Evolutionary conservation across 1,140 invertebrate species (phyloP).

Genomic region (Meloidogyne chitwoodi): DNA sequence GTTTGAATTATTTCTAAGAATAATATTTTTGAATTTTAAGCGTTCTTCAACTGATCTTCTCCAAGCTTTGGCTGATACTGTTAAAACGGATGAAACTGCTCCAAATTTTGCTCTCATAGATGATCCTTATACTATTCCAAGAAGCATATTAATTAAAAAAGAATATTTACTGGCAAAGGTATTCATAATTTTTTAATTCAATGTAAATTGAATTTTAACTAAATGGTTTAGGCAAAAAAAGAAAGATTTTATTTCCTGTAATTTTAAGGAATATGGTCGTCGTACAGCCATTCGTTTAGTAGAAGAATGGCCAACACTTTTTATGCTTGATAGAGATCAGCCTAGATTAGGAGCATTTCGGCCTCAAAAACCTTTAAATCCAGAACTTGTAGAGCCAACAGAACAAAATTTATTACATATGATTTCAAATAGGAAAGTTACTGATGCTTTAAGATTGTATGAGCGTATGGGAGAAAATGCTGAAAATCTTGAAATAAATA

Average conservation of each 20-base stretch:
- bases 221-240: neutral
- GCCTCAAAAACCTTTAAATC: slow-evolving; percentile 42
- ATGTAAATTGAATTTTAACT: too few relatives aligned
- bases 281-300: slow-evolving; percentile 52
- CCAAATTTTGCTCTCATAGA: slow-evolving; percentile 57
- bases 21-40: slow-evolving; percentile 34
- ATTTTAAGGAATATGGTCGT: slow-evolving; percentile 49
- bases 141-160: slow-evolving; percentile 25
- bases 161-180: slow-evolving; percentile 51
- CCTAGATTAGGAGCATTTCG: slow-evolving; percentile 48
- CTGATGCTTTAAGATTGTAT: slow-evolving; percentile 35
- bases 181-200: neutral
- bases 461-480: slow-evolving; percentile 27
- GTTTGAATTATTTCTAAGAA: neutral
- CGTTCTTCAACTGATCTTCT: slow-evolving; percentile 54
- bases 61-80: slow-evolving; percentile 47
- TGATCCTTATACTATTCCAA: slow-evolving; percentile 55
- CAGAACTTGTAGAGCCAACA: slow-evolving; percentile 34
- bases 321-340: slow-evolving; percentile 55
- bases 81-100: slow-evolving; percentile 55
- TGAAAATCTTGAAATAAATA: slow-evolving; percentile 16
- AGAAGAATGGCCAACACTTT: slow-evolving; percentile 59
- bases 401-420: slow-evolving; percentile 31
- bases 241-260: too few relatives aligned
- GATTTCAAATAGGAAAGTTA: slow-evolving; percentile 28